Percentiles rank a stretch among this genome's conserved stretches.
These are phyloP conservation scores for Apogon talboti DNA, from an alignment of 2,797 vertebrate species.

Conservation along the genomic window DNA sequence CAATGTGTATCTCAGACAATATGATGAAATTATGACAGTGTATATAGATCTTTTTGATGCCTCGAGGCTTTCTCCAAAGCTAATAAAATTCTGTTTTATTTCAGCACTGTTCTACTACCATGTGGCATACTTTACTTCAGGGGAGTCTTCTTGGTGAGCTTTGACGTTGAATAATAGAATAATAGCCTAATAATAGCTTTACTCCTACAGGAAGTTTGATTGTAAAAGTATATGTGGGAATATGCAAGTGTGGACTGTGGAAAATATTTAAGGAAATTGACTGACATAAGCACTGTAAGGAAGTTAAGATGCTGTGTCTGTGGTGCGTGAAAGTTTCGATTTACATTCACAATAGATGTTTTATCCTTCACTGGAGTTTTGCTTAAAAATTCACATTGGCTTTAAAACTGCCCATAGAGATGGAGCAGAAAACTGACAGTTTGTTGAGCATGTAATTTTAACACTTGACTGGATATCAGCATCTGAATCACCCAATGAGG, in stretches of 20 bases:
- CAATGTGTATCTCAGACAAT: constrained; percentile 56
- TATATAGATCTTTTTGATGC: constrained; percentile 67
- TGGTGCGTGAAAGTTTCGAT: background rate
- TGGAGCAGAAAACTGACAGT: constrained; percentile 32
- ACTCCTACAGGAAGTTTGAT: no score
- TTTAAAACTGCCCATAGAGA: constrained; percentile 21
- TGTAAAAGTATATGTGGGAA: no score
- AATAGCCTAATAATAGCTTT: background rate
- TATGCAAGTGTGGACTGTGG: no score
- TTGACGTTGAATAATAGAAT: constrained; percentile 29
- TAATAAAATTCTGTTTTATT: constrained; percentile 65
- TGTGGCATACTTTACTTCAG: constrained; percentile 43
- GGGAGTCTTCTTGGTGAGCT: constrained; percentile 25
- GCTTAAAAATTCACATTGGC: background rate
- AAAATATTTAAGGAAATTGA: no score
- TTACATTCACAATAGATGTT: background rate
- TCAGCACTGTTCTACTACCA: constrained; percentile 51
- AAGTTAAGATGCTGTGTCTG: background rate
- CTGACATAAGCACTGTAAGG: no score
- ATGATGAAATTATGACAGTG: constrained; percentile 72
- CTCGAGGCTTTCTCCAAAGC: constrained; percentile 60
- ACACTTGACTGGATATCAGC: constrained; percentile 19
- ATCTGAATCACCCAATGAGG: constrained; percentile 5
- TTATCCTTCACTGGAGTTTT: background rate
- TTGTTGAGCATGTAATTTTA: constrained; percentile 39